A percentile compares a stretch with the other conserved stretches of the same genome.
Conservation (phyloP, 2,888 invertebrate genomes). For the Scaptomyza polygonia region DNA sequence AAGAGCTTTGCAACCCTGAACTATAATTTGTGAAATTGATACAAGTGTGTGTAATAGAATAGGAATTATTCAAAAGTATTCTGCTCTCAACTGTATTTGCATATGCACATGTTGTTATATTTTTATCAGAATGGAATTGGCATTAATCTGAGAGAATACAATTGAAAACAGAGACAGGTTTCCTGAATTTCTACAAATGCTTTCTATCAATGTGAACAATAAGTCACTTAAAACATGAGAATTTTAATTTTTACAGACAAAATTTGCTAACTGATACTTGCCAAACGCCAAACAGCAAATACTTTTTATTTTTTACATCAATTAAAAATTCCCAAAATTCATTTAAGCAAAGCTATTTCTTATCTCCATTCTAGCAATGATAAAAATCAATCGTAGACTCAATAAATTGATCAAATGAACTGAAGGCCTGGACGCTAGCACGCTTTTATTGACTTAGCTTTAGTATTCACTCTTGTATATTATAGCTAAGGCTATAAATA, state of each 20-base stretch:
- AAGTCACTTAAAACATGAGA: neutral
- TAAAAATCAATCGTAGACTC: neutral
- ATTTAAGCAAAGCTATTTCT: neutral
- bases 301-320: too few species aligned
- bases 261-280: neutral
- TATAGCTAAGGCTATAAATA: too few species aligned
- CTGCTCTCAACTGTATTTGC: neutral
- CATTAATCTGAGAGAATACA: neutral
- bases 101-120: neutral
- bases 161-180: neutral
- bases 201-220: slow-evolving; percentile 1
- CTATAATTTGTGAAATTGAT: neutral
- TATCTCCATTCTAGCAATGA: neutral
- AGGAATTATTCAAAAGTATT: neutral
- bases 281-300: too few species aligned
- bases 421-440: too few species aligned
- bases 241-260: too few species aligned
- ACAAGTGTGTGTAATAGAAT: slow-evolving; percentile 1
- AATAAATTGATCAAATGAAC: too few species aligned
- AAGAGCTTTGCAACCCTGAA: slow-evolving; percentile 1
- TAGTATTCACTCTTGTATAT: too few species aligned
- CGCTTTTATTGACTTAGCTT: too few species aligned
- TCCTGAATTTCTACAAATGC: neutral
- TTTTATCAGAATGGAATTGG: neutral
- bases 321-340: neutral